Evolutionary conservation across 92 coral and sea anemone genomes (phyloP).

Genomic region (Palythoa caribaeorum): DNA sequence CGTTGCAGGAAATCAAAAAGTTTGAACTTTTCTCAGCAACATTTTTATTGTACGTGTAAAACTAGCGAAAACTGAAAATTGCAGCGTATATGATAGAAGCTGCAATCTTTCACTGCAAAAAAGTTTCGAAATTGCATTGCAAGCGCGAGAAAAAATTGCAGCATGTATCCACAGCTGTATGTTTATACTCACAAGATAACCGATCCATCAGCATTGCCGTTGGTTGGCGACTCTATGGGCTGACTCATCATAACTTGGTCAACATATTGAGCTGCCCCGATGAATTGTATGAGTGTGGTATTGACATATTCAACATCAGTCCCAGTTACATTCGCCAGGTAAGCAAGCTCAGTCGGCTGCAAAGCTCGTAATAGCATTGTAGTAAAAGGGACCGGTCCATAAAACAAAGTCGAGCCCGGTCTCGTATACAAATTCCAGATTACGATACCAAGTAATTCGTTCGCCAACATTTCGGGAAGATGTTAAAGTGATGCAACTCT

Average conservation of each 20-base stretch:
- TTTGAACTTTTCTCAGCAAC: too few relatives aligned
- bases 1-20: too few relatives aligned
- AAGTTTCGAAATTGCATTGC: too few relatives aligned
- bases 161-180: too few relatives aligned
- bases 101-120: too few relatives aligned
- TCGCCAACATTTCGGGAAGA: not conserved
- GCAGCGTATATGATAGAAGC: too few relatives aligned
- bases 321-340: not conserved
- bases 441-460: not conserved
- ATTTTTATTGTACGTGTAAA: too few relatives aligned
- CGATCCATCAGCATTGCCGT: not conserved
- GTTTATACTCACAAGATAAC: not conserved
- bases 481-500: too few relatives aligned
- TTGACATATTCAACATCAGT: not conserved
- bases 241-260: not conserved
- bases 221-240: not conserved
- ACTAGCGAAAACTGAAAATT: too few relatives aligned
- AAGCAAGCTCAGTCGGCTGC: not conserved
- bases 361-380: not conserved
- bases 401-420: not conserved
- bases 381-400: conserved; percentile 4
- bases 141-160: too few relatives aligned
- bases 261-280: not conserved
- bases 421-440: not conserved
- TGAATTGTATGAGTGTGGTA: too few relatives aligned